These are phyloP conservation scores for Tiliacea citrago DNA, from an alignment of 2,888 invertebrate genomes.

Conservation along the genomic window DNA sequence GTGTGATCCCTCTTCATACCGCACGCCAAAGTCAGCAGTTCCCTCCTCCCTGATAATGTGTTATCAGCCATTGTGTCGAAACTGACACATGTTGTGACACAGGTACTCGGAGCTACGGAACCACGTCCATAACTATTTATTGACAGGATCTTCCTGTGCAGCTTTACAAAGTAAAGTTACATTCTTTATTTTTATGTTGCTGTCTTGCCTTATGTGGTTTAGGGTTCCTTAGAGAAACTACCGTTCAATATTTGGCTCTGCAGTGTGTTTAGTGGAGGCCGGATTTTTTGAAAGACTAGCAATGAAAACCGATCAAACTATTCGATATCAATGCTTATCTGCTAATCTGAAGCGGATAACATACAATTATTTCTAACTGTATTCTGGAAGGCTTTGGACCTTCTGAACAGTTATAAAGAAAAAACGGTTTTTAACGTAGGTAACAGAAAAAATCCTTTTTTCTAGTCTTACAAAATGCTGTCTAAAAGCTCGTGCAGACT, in stretches of 20 bases:
- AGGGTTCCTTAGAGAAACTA: conserved; percentile 22
- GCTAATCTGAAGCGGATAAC: no score
- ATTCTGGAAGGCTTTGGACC: no score
- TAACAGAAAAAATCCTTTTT: no score
- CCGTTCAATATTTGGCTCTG: background rate
- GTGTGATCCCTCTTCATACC: background rate
- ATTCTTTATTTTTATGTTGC: conserved; percentile 44
- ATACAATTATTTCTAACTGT: no score
- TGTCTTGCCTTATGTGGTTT: conserved; percentile 11
- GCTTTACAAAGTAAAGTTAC: conserved; percentile 23
- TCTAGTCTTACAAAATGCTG: no score
- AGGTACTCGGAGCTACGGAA: conserved; percentile 46
- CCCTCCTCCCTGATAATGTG: conserved; percentile 10
- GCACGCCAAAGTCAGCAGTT: background rate
- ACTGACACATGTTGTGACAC: conserved; percentile 45
- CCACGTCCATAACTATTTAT: conserved; percentile 57
- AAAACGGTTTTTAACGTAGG: no score
- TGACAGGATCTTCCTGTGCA: conserved; percentile 58
- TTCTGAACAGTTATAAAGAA: no score
- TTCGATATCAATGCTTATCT: background rate
- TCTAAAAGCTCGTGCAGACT: no score
- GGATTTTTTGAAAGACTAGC: background rate
- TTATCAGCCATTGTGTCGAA: conserved; percentile 36
- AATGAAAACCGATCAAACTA: background rate
- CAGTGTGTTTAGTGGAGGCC: background rate